Evolutionary conservation across 30 jellyfish, hydroid and myxozoan species (phyloP), one percentile per base, ranked within the genome.

Genomic region (Cassiopea andromeda): DNA sequence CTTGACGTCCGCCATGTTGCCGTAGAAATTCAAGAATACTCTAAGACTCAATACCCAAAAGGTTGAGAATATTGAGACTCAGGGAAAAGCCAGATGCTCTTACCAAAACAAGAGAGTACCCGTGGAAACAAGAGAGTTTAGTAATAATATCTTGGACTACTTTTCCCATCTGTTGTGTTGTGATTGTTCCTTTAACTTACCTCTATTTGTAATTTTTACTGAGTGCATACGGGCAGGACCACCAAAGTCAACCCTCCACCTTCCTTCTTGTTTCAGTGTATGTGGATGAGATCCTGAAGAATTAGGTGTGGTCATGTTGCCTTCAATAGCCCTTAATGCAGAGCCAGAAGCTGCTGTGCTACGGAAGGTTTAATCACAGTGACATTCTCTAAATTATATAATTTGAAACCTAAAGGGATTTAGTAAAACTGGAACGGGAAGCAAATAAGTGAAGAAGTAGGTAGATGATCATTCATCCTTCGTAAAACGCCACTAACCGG

Each of bases 161-260:
- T 27, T 27, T 27, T 27, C 38, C 38, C 38, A 27, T 27, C 38
- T 27, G 38, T 27, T 27, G 38, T 27, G 38, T 54, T 54, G 64
- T 54, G 64, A 54, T 54, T 54, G 12, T 54, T 54, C 12, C 7
- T 3, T 54, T 6, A 66, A 44, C 84, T 45, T 49, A 47, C 84
- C 69, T 75, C 84, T 75, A 69, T 38, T 75, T 75, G 84, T 75
- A 2, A 75, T 75, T 47, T 13, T 2, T 2, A 75, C 84, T 44
- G 68, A 75, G 19, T 75, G 68, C 44, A 75, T 69, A 1, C 16
- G 17, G 46, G 84, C 60, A 8, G 47, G 44, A 43, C 46, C 49
- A 12, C 84, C 84, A 75, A 75, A 75, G 0, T 75, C 84, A 2
- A 75, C 84, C 7, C 69, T 49, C 84, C 84, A 75, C 84, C 84